phyloP scores from a whole-genome alignment of 2,888 invertebrate genomes.

The Athripsodes cinereus region DNA sequence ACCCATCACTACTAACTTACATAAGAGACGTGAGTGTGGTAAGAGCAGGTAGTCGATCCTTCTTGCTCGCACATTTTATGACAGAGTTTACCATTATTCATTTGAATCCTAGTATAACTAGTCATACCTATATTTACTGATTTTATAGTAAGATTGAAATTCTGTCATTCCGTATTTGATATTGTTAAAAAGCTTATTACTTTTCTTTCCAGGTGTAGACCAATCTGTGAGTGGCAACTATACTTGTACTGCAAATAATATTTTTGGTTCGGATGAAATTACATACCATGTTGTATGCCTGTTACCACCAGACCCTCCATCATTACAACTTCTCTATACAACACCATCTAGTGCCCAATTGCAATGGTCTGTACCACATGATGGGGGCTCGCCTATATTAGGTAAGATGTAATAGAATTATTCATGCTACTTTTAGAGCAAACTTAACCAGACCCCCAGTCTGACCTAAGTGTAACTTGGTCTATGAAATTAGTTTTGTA shows the following conservation, averaged over 20 bases:
- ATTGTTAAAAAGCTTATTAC: too few species aligned
- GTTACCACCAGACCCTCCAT: slow-evolving; percentile 65
- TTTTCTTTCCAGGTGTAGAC: slow-evolving; percentile 60
- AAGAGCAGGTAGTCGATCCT: too few species aligned
- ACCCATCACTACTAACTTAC: too few species aligned
- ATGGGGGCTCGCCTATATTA: slow-evolving; percentile 52
- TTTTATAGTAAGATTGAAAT: too few species aligned
- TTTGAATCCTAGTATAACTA: too few species aligned
- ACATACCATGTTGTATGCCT: slow-evolving; percentile 74
- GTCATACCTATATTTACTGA: too few species aligned
- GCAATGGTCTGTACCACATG: slow-evolving; percentile 50
- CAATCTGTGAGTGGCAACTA: slow-evolving; percentile 71
- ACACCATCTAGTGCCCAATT: slow-evolving; percentile 57
- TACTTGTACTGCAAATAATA: slow-evolving; percentile 76
- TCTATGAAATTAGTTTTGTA: too few species aligned
- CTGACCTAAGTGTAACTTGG: too few species aligned
- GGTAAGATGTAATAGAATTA: slow-evolving; percentile 31
- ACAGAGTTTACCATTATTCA: too few species aligned
- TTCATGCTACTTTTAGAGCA: not conserved
- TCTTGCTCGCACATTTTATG: too few species aligned
- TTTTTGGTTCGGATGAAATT: slow-evolving; percentile 79
- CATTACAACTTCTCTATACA: slow-evolving; percentile 61
- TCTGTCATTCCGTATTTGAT: too few species aligned
- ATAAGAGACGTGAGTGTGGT: too few species aligned
- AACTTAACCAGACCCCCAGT: not conserved